Base-by-base conservation (phyloP, 2,888 invertebrate species). In the Pemphredon lugubris region DNA sequence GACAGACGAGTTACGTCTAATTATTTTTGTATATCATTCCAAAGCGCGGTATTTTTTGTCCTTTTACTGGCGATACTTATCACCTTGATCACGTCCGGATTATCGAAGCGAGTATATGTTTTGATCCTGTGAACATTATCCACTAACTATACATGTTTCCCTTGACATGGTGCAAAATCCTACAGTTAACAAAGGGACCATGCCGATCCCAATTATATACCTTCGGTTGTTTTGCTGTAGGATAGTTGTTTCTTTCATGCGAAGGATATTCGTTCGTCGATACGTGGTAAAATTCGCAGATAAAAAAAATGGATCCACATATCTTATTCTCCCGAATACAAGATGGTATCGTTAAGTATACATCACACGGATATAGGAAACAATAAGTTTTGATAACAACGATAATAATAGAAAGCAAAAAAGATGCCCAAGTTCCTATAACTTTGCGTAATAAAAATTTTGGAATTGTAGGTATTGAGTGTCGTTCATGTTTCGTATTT, bases 101-200 rank as follows among this genome's bases (percentile, higher is more conserved):
- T 42, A 51, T 26, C 30, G 47, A 70, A 48, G 40, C 9, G 30
- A 53, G 32, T 51, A 30, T 30, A 30, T 30, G 37, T 39, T 55
- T 26, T 21, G 26, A 72, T 63, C 40, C 48, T 45, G 34, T 26
- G 51, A 68, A 51, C 20, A 51, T 16, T 30, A 18, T 39, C 53
- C 53, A 57, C 20, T 54, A 48, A 51, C 53, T n/a, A n/a, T n/a
- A 50, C 23, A 34, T 50, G 48, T 55, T 57, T 42, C 48, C 57
- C 59, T 50, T 50, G 34, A 54, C 32, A 48, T 61, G 42, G 42
- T 79, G 40, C 55, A 40, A 68, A 59, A 74, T 70, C 30, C 45
- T 57, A 66, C 11, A 63, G 47, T 74, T 63, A 71, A 74, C 60
- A 54, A 72, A 75, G 79, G 77, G 77, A 77, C 77, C 77, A 78